phyloP scores from a whole-genome alignment of 2,888 invertebrate species.

The Galerucella calmariensis region DNA sequence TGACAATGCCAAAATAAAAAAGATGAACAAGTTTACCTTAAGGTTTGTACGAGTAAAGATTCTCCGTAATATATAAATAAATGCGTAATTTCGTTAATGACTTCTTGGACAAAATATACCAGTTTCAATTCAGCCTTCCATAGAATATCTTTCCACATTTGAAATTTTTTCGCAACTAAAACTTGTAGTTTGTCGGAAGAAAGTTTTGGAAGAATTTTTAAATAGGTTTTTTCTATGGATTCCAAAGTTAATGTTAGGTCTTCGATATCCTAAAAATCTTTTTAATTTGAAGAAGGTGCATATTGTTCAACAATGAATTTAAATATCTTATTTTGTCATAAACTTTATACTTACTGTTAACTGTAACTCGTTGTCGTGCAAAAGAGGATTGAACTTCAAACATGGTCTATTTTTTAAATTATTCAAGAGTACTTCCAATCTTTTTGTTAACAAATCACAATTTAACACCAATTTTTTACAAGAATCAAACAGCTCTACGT shows the following conservation, averaged over 20 bases:
- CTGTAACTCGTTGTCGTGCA: slow-evolving; percentile 47
- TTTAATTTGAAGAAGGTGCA: background rate
- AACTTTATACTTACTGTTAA: too few relatives aligned
- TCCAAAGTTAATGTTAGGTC: slow-evolving; percentile 69
- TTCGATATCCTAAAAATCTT: slow-evolving; percentile 69
- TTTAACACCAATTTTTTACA: slow-evolving; percentile 68
- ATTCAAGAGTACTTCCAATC: slow-evolving; percentile 65
- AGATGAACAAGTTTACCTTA: slow-evolving; percentile 63
- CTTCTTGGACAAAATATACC: slow-evolving; percentile 68
- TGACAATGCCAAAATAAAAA: too few relatives aligned
- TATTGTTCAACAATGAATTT: too few relatives aligned
- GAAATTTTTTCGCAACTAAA: slow-evolving; percentile 63
- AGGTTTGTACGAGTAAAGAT: slow-evolving; percentile 68
- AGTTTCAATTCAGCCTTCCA: slow-evolving; percentile 70
- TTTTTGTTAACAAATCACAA: slow-evolving; percentile 59
- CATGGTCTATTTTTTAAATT: slow-evolving; percentile 44
- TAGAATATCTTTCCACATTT: slow-evolving; percentile 68
- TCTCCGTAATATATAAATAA: slow-evolving; percentile 71
- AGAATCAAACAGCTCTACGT: slow-evolving; percentile 66
- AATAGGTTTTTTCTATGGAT: slow-evolving; percentile 68
- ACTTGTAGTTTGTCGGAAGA: slow-evolving; percentile 57
- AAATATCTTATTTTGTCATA: too few relatives aligned
- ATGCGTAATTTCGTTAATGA: slow-evolving; percentile 69
- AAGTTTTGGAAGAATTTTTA: slow-evolving; percentile 68
- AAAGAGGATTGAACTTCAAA: slow-evolving; percentile 44